These are phyloP conservation scores for Standfussiana lucernea DNA, from an alignment of 2,888 invertebrate species.

Conservation along the genomic window DNA sequence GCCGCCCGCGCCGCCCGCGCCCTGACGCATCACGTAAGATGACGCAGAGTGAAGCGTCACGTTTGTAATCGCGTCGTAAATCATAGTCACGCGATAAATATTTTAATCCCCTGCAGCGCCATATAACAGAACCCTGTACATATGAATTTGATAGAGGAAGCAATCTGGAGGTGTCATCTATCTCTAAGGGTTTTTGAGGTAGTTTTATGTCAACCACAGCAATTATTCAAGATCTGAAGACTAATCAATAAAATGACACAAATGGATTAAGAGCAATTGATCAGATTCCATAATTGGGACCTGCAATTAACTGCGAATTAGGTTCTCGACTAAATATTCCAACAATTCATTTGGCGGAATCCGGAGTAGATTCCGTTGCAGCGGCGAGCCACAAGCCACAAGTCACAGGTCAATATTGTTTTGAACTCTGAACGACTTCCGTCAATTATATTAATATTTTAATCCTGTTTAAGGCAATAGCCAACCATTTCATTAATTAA, in stretches of 20 bases:
- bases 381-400: neutral
- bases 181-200: neutral
- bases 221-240: neutral
- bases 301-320: neutral
- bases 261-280: neutral
- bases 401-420: neutral
- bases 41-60: slow-evolving; percentile 49
- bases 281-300: neutral
- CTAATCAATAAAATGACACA: neutral
- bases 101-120: slow-evolving; percentile 57
- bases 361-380: neutral
- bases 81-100: slow-evolving; percentile 65
- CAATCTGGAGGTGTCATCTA: slow-evolving; percentile 1
- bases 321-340: neutral
- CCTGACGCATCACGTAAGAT: neutral
- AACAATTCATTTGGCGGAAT: neutral
- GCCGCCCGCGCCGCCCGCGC: no score
- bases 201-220: neutral
- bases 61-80: slow-evolving; percentile 73
- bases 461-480: slow-evolving; percentile 31
- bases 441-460: slow-evolving; percentile 23
- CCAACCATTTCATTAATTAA: slow-evolving; percentile 40
- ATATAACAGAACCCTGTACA: slow-evolving; percentile 21
- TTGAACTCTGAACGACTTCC: slow-evolving; percentile 18
- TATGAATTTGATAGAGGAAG: slow-evolving; percentile 15